Base-by-base conservation (phyloP, 2,113 vertebrate genomes). In the Dicentrarchus labrax region DNA sequence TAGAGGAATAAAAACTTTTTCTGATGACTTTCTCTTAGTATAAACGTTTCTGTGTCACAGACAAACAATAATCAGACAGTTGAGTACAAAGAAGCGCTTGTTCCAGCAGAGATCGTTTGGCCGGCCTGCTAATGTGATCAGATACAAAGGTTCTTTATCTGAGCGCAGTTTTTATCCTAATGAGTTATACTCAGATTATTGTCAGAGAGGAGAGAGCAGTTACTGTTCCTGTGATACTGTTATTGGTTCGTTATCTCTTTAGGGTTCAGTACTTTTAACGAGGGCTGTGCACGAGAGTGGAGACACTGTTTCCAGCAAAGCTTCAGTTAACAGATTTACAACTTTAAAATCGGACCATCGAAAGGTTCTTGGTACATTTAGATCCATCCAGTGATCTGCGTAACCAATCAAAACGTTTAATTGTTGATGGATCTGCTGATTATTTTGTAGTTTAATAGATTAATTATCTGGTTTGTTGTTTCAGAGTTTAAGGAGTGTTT, bases 401-500 rank as follows among this genome's bases (percentile, higher is more conserved):
- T n/a, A n/a, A 30, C 30, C 30, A 3, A 30, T 30, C 30, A 30
- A 30, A 30, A 30, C 30, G 30, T 15, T 13, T 48, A 3, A 48
- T 48, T 16, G 47, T 4, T 48, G 47, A 16, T 13, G 16, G 4
- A 48, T 48, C 47, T 48, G 47, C 3, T 48, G 12, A 48, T 16
- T 48, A 48, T 48, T 48, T 50, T 45, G 43, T 45, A 45, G 43
- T 11, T 45, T 10, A 3, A 45, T 9, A 47, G 8, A 47, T 47
- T 47, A 8, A 47, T 47, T 9, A 47, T 47, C 10, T 47, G 45
- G 38, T 38, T 41, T 62, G 43, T 64, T 64, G 57, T 54, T 80
- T 19, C 93, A 99, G 97, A 97, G 87, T 98, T 96, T 94, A 99
- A 98, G 91, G 98, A 99, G 86, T 99, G 97, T 59, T 99, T 99